Evolutionary conservation across 1,140 invertebrate species (phyloP), one percentile per base, ranked within the genome.

Genomic region (Drosophila funebris): DNA sequence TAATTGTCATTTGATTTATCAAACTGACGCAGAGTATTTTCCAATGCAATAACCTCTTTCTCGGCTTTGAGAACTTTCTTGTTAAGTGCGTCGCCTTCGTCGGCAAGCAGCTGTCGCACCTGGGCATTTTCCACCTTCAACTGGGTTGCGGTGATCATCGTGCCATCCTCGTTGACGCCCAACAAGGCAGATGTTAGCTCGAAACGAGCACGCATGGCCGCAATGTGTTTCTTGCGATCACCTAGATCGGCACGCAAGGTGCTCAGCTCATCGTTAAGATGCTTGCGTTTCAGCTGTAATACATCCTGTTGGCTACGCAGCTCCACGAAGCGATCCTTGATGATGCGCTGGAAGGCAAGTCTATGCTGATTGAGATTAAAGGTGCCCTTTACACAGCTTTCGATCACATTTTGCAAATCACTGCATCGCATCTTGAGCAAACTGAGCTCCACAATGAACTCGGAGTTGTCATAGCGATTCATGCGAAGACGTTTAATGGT

Each of bases 21-120:
- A 0, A 96, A 92, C n/a, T 95, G 89, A 22, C 93, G 93, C 20
- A 96, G 77, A 0, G 95, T 96, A 76, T 95, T 96, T 82, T 96
- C 95, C 92, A 96, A 93, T 1, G 94, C 95, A 13, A 93, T 90
- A 60, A 96, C 95, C 78, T 96, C 95, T 39, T 94, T 91, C 84
- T 96, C 95, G 1, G 94, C 93, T 78, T 94, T 95, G 27, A 93
- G 89, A 2, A 96, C 95, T 53, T 94, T 93, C 4, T 92, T 92
- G 75, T 96, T 95, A 33, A 96, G 90, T 13, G 93, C 87, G 75
- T 95, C 94, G 1, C 95, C 95, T 73, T 94, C 92, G 63, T 95
- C 93, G 72, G 94, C 93, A 1, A 96, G 76, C 53, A 94, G 81
- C 62, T 93, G 93, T 13, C 93, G 94, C 68, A 95, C 94, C 88